phyloP scores from a whole-genome alignment of 2,797 vertebrate genomes.

The Bradypus variegatus region DNA sequence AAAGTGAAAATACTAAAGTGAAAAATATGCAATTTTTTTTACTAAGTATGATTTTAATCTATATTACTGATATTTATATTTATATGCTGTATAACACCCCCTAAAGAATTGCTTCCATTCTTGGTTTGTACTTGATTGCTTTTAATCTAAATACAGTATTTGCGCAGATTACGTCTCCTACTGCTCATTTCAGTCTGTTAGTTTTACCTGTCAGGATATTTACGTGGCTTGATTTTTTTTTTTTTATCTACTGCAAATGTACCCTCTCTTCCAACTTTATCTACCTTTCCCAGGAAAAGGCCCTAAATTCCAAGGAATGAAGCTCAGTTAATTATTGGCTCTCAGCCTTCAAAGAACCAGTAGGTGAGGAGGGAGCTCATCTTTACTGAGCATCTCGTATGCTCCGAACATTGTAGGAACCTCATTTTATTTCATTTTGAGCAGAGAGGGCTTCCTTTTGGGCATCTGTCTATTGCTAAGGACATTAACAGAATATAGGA shows the following conservation, averaged over 20 bases:
- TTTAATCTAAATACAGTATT: slow-evolving; percentile 24
- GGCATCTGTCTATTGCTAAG: slow-evolving; percentile 23
- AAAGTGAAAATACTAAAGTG: not conserved
- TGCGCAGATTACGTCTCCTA: slow-evolving; percentile 14
- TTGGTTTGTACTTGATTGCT: slow-evolving; percentile 28
- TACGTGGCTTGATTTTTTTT: slow-evolving; percentile 18
- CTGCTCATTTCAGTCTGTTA: not conserved
- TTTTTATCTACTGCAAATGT: not conserved
- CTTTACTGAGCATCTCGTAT: slow-evolving; percentile 1
- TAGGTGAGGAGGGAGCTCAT: not conserved
- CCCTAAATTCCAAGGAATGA: slow-evolving; percentile 36
- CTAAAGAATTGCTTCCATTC: slow-evolving; percentile 23
- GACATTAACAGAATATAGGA: not conserved
- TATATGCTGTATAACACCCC: not conserved
- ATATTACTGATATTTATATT: not conserved
- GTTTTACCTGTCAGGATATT: not conserved
- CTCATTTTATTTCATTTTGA: slow-evolving; percentile 28
- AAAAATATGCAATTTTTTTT: slow-evolving; percentile 2
- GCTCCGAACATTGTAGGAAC: not conserved
- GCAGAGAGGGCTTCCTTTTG: slow-evolving; percentile 21
- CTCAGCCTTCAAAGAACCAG: slow-evolving; percentile 26
- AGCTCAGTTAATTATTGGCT: not conserved
- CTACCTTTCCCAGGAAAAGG: slow-evolving; percentile 27
- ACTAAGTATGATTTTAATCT: not conserved
- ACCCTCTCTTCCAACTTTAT: not conserved